These are phyloP conservation scores for Chloroceryle inda DNA, from an alignment of 2,797 vertebrate genomes.

Conservation along the genomic window DNA sequence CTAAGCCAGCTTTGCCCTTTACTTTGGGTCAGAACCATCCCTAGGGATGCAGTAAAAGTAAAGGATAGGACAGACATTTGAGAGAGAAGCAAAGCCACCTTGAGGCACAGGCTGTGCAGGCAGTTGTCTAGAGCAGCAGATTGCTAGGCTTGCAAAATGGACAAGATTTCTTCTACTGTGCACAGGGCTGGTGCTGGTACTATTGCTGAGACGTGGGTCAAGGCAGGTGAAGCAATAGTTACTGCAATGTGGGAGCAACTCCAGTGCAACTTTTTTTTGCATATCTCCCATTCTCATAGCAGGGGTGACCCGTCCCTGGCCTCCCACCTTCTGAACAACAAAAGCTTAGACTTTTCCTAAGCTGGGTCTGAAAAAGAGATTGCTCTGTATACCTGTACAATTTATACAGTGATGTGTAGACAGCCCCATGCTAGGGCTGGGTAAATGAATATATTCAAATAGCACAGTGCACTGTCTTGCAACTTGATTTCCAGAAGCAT, in stretches of 20 bases:
- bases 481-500: background rate
- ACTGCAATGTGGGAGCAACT: background rate
- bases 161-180: background rate
- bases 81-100: background rate
- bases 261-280: background rate
- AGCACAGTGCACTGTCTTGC: background rate
- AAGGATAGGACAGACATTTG: background rate
- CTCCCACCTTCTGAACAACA: background rate
- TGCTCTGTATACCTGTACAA: background rate
- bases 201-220: background rate
- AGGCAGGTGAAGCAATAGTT: background rate
- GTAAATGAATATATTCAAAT: background rate
- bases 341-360: background rate
- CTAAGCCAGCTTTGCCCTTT: slow-evolving; percentile 14
- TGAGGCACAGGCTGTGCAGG: background rate
- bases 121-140: background rate
- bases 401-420: background rate
- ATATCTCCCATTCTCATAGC: background rate
- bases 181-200: background rate
- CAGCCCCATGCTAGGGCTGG: background rate
- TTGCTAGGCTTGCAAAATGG: background rate
- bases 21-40: background rate
- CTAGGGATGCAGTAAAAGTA: background rate
- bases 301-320: background rate
- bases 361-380: background rate